Conservation (phyloP, 2,797 vertebrate species). For the Graptemys geographica region DNA sequence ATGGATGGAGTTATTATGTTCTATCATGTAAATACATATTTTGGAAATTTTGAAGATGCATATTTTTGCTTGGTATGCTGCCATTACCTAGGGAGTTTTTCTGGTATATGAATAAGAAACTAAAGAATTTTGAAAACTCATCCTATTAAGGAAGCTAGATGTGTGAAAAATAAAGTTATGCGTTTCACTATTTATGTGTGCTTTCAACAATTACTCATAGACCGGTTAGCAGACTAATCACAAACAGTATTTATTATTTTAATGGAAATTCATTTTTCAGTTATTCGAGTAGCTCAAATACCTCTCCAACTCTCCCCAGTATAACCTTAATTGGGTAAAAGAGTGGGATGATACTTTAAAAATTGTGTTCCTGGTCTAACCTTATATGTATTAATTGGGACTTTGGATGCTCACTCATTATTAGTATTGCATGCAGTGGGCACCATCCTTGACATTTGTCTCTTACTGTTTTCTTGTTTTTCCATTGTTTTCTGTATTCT, state of each 20-base stretch:
- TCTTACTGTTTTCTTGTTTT: neutral
- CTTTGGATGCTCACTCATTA: neutral
- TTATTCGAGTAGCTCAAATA: neutral
- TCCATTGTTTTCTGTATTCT: neutral
- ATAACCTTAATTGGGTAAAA: neutral
- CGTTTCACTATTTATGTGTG: neutral
- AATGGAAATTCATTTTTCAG: neutral
- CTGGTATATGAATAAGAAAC: neutral
- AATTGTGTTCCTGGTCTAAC: neutral
- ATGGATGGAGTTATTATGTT: neutral
- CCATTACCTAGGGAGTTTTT: neutral
- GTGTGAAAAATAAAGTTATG: neutral
- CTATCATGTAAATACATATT: neutral
- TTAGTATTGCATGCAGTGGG: neutral
- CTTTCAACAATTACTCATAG: neutral
- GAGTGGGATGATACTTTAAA: neutral
- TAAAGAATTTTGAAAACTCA: neutral
- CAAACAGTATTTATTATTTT: neutral
- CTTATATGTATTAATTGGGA: neutral
- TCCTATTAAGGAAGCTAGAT: conserved; percentile 10
- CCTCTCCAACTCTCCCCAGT: no score
- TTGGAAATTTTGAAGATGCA: conserved; percentile 33
- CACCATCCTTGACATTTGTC: neutral
- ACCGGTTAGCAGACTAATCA: neutral
- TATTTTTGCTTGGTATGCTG: neutral